Evolutionary conservation across 2,888 invertebrate species (phyloP).

Genomic region (Eucera pruinosa): DNA sequence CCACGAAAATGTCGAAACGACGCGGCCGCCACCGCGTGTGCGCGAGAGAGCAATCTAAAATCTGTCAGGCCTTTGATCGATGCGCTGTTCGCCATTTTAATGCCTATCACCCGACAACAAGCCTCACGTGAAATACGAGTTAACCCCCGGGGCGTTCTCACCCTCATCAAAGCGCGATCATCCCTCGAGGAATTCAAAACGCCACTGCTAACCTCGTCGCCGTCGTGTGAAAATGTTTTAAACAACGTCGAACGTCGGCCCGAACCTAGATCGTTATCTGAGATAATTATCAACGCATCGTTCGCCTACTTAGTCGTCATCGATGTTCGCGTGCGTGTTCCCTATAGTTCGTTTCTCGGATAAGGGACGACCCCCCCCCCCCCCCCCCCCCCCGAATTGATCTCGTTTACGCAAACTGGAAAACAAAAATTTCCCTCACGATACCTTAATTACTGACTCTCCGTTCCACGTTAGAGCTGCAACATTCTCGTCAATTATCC

Average conservation of each 20-base stretch:
- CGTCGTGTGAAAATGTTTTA: conserved; percentile 74
- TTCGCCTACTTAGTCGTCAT: background rate
- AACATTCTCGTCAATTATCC: conserved; percentile 7
- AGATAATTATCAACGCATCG: conserved; percentile 58
- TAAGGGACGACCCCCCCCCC: background rate
- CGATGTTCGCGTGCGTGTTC: background rate
- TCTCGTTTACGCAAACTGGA: background rate
- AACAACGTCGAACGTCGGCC: conserved; percentile 51
- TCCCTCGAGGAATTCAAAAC: conserved; percentile 82
- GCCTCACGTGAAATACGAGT: conserved; percentile 80
- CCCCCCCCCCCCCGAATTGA: background rate
- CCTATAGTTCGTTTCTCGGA: background rate
- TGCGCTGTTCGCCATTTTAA: conserved; percentile 81
- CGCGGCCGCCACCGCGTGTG: conserved; percentile 56
- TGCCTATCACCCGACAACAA: conserved; percentile 81
- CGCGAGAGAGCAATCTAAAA: conserved; percentile 81
- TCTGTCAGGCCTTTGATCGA: conserved; percentile 83
- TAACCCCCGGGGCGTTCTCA: conserved; percentile 78
- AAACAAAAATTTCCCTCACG: conserved; percentile 8
- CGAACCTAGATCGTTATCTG: conserved; percentile 57
- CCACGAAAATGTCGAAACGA: conserved; percentile 70
- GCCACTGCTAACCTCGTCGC: conserved; percentile 48
- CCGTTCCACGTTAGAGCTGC: background rate
- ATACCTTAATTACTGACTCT: conserved; percentile 9
- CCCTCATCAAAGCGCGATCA: conserved; percentile 81